phyloP scores from a whole-genome alignment of 64 coral and sea anemone species.

The Dendrophyllia cribrosa region DNA sequence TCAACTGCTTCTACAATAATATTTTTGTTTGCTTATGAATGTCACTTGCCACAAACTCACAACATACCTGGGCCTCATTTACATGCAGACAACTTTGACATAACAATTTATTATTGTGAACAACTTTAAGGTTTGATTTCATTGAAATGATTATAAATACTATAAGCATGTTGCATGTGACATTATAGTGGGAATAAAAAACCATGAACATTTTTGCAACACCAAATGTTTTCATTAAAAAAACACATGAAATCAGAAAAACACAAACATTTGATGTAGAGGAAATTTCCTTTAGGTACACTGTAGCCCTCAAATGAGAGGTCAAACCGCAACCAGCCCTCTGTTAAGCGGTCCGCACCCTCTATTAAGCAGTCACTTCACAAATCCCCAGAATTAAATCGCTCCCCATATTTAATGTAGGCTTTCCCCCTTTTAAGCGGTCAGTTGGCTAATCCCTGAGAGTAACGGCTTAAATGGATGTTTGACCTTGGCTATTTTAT shows the following conservation, averaged over 20 bases:
- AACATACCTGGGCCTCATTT: slow-evolving; percentile 1
- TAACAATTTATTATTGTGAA: neutral
- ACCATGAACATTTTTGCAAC: slow-evolving; percentile 15
- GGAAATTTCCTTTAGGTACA: slow-evolving; percentile 11
- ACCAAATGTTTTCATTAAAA: neutral
- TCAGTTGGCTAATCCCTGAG: neutral
- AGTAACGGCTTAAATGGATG: neutral
- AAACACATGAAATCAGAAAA: neutral
- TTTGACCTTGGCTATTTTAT: slow-evolving; percentile 15
- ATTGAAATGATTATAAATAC: neutral
- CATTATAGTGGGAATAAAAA: slow-evolving; percentile 2
- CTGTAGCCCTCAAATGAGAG: slow-evolving; percentile 11
- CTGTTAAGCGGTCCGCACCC: neutral
- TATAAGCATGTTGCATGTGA: neutral
- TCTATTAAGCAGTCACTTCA: neutral
- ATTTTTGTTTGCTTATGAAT: slow-evolving; percentile 16
- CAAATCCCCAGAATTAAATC: too few species aligned
- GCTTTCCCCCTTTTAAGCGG: neutral
- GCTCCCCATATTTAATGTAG: too few species aligned
- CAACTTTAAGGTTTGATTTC: slow-evolving; percentile 11
- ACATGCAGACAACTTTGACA: slow-evolving; percentile 5
- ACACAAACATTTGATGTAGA: neutral
- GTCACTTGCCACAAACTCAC: slow-evolving; percentile 14
- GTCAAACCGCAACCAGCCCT: neutral
- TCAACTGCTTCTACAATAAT: neutral